phyloP scores from a whole-genome alignment of 2,797 vertebrate genomes.

The Catamblyrhynchus diadema region DNA sequence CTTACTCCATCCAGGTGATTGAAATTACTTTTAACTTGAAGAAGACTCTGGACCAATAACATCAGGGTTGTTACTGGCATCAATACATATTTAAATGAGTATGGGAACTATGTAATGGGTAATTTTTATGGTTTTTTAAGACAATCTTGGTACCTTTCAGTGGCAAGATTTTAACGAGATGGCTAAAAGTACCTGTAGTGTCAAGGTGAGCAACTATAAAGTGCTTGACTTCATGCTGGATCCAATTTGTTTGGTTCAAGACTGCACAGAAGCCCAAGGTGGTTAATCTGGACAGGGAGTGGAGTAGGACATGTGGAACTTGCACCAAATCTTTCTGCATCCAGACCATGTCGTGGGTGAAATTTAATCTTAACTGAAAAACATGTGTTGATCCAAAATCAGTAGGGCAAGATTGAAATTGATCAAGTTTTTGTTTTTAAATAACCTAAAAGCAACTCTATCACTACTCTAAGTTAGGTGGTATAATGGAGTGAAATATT shows the following conservation, averaged over 20 bases:
- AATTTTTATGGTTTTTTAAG: not conserved
- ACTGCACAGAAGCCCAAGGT: fast-evolving
- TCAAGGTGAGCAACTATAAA: not conserved
- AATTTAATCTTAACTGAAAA: not conserved
- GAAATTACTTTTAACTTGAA: not conserved
- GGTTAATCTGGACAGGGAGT: not conserved
- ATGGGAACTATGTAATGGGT: not conserved
- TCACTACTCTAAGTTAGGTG: not conserved
- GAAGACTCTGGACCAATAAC: not conserved
- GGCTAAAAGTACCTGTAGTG: not conserved
- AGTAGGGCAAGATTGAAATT: not conserved
- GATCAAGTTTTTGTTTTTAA: not conserved
- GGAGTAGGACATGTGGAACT: not conserved
- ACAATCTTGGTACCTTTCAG: not conserved
- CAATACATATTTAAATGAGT: not conserved
- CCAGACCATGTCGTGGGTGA: not conserved
- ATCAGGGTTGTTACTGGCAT: not conserved
- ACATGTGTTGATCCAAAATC: not conserved
- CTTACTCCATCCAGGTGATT: not conserved
- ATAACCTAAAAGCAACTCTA: not conserved
- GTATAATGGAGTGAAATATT: not conserved
- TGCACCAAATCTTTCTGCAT: not conserved
- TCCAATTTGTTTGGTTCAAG: not conserved
- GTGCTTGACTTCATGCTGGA: not conserved
- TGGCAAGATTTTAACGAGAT: not conserved